Percentiles rank a stretch among this genome's conserved stretches.
Conservation (phyloP, 1,140 invertebrate genomes). For the Drosophila rhopaloa region DNA sequence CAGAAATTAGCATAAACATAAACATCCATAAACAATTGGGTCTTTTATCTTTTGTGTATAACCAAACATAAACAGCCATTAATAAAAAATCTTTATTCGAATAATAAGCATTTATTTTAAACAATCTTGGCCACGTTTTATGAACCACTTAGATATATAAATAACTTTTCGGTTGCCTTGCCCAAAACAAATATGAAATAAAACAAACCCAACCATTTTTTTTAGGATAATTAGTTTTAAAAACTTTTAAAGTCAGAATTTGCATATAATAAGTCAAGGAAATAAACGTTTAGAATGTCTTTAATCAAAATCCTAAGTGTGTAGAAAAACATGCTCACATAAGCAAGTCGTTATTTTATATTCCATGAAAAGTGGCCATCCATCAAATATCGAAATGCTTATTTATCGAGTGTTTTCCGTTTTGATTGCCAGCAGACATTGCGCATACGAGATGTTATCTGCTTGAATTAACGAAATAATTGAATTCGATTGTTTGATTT, state of each 20-base stretch:
- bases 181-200: too few species aligned
- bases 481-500: conserved; percentile 69
- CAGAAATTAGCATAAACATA: conserved; percentile 8
- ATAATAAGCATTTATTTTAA: conserved; percentile 7
- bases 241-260: not conserved
- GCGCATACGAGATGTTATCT: conserved; percentile 38
- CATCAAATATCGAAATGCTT: conserved; percentile 4
- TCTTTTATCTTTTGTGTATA: conserved; percentile 25
- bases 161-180: not conserved
- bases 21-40: conserved; percentile 30
- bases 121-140: not conserved
- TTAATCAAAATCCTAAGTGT: conserved; percentile 1
- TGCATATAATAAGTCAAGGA: not conserved
- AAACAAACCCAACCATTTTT: too few species aligned
- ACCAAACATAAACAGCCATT: conserved; percentile 9
- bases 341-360: not conserved
- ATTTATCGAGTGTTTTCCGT: conserved; percentile 5
- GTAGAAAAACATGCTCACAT: not conserved
- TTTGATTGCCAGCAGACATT: conserved; percentile 21
- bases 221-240: too few species aligned
- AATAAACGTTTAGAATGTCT: not conserved
- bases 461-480: conserved; percentile 46
- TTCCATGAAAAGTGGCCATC: conserved; percentile 9
- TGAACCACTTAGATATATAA: conserved; percentile 1
- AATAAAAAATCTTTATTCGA: conserved; percentile 17